phyloP scores from a whole-genome alignment of 2,888 invertebrate genomes.

The Agrotis ipsilon region DNA sequence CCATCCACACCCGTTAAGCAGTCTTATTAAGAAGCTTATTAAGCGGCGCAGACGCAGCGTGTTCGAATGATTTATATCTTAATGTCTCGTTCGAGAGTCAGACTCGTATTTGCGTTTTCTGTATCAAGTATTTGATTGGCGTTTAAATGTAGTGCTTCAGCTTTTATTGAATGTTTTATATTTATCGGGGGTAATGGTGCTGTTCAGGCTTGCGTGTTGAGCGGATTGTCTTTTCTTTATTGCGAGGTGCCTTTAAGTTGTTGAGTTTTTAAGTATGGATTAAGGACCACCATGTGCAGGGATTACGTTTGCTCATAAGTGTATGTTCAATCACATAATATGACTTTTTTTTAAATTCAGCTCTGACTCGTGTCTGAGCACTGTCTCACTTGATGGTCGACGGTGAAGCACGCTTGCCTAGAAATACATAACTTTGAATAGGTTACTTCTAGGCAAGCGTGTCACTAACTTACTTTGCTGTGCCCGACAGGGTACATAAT shows the following conservation, averaged over 20 bases:
- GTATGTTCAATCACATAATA: too few relatives aligned
- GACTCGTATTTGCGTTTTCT: conserved; percentile 57
- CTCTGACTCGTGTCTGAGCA: too few relatives aligned
- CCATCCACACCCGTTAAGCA: conserved; percentile 50
- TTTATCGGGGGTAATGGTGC: conserved; percentile 22
- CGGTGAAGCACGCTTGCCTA: too few relatives aligned
- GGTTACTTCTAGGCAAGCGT: too few relatives aligned
- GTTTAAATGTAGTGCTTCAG: conserved; percentile 49
- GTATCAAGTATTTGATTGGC: conserved; percentile 63
- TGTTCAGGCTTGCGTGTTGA: neutral
- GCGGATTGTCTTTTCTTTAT: conserved; percentile 19
- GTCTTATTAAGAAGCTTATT: conserved; percentile 61
- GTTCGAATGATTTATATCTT: conserved; percentile 65
- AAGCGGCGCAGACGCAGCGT: conserved; percentile 48
- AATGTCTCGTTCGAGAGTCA: conserved; percentile 55
- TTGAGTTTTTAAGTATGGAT: neutral
- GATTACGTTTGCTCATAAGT: too few relatives aligned
- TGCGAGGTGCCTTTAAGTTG: neutral
- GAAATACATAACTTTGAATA: too few relatives aligned
- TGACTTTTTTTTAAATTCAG: too few relatives aligned
- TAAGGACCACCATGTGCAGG: neutral
- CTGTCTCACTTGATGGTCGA: too few relatives aligned
- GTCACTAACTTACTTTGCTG: too few relatives aligned
- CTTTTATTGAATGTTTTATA: conserved; percentile 47
- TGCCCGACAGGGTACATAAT: too few relatives aligned